phyloP scores from a whole-genome alignment of 1,140 invertebrate species.

The Ceratina calcarata region DNA sequence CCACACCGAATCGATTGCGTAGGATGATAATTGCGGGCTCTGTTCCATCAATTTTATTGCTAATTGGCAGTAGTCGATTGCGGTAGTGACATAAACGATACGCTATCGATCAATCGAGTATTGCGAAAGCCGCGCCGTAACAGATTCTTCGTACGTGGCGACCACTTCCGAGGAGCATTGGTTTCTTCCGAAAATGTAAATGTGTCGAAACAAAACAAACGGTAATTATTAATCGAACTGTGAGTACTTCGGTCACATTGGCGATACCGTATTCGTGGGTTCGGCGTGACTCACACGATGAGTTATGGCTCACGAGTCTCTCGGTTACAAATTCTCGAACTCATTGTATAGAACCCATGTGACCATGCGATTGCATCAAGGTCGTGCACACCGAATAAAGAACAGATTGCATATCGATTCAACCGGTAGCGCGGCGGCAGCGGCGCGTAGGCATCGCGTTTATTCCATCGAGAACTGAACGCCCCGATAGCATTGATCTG shows the following conservation, averaged over 20 bases:
- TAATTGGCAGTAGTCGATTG: neutral
- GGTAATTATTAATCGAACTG: neutral
- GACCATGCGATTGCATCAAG: constrained; percentile 57
- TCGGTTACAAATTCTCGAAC: constrained; percentile 53
- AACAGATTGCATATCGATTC: constrained; percentile 52
- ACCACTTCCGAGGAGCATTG: too few species aligned
- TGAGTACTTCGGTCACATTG: constrained; percentile 3
- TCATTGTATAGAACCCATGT: constrained; percentile 42
- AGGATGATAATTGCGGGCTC: too few species aligned
- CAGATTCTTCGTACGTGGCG: neutral
- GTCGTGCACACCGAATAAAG: constrained; percentile 45
- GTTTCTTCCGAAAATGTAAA: too few species aligned
- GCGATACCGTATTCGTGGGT: constrained; percentile 12
- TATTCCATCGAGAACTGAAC: neutral
- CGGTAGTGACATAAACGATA: too few species aligned
- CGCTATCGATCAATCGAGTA: neutral
- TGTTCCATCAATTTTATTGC: neutral
- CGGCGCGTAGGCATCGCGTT: constrained; percentile 9
- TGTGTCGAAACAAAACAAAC: neutral
- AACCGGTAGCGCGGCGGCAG: constrained; percentile 25
- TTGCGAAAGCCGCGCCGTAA: neutral
- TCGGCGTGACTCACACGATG: constrained; percentile 53
- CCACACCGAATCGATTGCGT: neutral
- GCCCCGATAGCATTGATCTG: neutral
- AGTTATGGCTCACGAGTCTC: constrained; percentile 56